Conservation (phyloP, 2,888 invertebrate species). For the Pediacus dermestoides region DNA sequence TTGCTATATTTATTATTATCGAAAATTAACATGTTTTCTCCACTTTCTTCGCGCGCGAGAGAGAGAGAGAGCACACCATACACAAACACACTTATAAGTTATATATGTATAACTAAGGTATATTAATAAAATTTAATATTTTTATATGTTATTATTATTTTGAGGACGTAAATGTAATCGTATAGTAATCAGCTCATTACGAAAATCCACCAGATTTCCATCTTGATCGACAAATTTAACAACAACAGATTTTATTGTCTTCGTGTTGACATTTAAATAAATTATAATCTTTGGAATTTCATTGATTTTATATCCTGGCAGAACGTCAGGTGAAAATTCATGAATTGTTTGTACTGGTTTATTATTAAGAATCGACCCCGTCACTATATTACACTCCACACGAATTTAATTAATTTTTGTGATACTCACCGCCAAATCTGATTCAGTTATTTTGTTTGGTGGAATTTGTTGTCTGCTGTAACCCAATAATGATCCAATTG, state of each 20-base stretch:
- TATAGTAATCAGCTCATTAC: constrained; percentile 33
- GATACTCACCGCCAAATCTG: constrained; percentile 37
- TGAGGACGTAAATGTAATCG: constrained; percentile 19
- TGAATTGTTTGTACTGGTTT: constrained; percentile 36
- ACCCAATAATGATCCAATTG: constrained; percentile 30
- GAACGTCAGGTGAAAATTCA: constrained; percentile 36
- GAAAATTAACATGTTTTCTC: constrained; percentile 16
- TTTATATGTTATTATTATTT: constrained; percentile 8
- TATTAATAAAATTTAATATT: no score
- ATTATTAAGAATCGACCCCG: constrained; percentile 34
- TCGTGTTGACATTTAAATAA: constrained; percentile 36
- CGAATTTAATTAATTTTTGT: constrained; percentile 32
- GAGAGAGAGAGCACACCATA: no score
- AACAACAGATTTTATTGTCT: constrained; percentile 27
- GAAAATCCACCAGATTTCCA: constrained; percentile 38
- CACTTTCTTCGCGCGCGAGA: no score
- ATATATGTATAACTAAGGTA: no score
- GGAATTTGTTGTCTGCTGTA: constrained; percentile 20
- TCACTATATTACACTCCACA: constrained; percentile 34
- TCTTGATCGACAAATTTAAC: constrained; percentile 36
- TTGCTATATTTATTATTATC: constrained; percentile 14
- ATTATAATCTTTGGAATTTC: constrained; percentile 37
- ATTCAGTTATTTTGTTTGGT: no score
- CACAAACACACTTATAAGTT: no score
- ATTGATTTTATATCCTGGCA: constrained; percentile 40